Conservation (phyloP, 2,113 vertebrate species). For the Cisticola juncidis region DNA sequence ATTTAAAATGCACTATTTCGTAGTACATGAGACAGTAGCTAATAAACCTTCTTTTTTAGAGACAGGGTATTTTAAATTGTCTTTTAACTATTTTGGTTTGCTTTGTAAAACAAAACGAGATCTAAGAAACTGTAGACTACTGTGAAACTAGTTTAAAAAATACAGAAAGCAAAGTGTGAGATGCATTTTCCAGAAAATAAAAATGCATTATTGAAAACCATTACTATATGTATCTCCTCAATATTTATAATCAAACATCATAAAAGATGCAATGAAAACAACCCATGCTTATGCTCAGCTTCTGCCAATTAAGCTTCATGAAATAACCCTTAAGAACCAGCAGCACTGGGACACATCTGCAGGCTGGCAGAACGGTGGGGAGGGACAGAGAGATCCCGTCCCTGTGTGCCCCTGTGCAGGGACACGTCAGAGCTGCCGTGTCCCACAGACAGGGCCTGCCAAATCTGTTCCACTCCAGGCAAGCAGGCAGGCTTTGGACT, state of each 20-base stretch:
- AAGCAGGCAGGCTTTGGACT: not conserved
- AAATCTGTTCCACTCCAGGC: too few species aligned
- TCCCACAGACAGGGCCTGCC: not conserved
- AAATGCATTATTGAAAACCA: not conserved
- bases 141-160: not conserved
- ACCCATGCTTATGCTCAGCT: not conserved
- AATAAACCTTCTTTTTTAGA: not conserved
- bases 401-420: too few species aligned
- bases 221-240: not conserved
- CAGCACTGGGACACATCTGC: fast-evolving
- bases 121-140: not conserved
- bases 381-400: not conserved
- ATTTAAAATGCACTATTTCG: not conserved
- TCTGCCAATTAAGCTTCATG: not conserved
- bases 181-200: not conserved
- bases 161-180: not conserved
- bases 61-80: not conserved
- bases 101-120: not conserved
- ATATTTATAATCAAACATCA: not conserved
- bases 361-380: fast-evolving
- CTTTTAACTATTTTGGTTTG: not conserved
- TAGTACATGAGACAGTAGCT: not conserved
- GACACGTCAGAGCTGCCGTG: too few species aligned
- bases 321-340: not conserved
- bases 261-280: not conserved